phyloP scores from a whole-genome alignment of 2,797 vertebrate species.

The Loriculus beryllinus region DNA sequence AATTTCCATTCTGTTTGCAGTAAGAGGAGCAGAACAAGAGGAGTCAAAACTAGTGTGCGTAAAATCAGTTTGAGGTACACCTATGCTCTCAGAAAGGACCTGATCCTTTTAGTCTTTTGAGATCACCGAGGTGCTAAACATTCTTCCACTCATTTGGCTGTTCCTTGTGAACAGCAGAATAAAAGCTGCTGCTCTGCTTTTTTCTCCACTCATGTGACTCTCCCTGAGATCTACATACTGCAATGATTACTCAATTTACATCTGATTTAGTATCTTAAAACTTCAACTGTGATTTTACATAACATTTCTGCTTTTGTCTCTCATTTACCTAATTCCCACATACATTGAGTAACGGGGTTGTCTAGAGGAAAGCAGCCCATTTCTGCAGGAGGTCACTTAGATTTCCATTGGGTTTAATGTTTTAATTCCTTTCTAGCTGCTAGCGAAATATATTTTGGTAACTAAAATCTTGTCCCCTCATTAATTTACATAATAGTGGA shows the following conservation, averaged over 20 bases:
- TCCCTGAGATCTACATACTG: not conserved
- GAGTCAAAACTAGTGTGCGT: accelerated
- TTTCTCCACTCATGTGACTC: not conserved
- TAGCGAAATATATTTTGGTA: constrained; percentile 55
- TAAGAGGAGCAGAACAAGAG: not conserved
- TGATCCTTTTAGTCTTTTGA: not conserved
- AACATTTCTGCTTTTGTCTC: constrained; percentile 51
- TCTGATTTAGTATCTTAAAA: constrained; percentile 53
- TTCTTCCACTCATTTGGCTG: not conserved
- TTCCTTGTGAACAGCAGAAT: constrained; percentile 13
- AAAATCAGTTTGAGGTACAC: not conserved
- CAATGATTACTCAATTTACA: constrained; percentile 65
- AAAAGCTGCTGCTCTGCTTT: constrained; percentile 29
- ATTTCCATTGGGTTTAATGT: constrained; percentile 54
- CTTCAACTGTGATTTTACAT: constrained; percentile 47
- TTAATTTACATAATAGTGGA: constrained; percentile 51
- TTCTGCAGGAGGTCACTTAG: constrained; percentile 56
- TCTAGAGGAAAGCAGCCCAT: constrained; percentile 13
- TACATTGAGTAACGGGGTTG: not conserved
- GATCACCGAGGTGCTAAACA: not conserved
- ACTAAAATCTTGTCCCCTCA: constrained; percentile 50
- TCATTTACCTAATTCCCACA: constrained; percentile 58
- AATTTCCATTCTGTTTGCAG: not conserved
- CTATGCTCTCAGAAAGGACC: not conserved
- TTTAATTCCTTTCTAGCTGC: constrained; percentile 53